Base-by-base conservation (phyloP, 2,888 invertebrate species). In the Agriopis aurantiaria region DNA sequence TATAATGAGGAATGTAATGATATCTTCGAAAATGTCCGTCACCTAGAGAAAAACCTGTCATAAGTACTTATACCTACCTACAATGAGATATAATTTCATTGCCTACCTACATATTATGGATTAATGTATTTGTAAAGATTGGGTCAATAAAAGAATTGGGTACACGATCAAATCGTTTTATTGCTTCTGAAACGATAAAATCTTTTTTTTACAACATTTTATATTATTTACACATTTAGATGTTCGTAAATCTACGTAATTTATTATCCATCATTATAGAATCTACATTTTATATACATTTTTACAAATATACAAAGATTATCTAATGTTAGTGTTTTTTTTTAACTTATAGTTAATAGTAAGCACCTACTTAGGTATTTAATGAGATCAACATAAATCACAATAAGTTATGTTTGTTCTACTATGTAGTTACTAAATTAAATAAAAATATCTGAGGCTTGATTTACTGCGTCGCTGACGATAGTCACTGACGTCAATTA, bases 101-200 rank as follows among this genome's bases (percentile, higher is more conserved):
- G n/a, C 33, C 33, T 33, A 33, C 33, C 33, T 33, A 23, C 17
- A n/a, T n/a, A 33, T 33, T 3, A 33, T 33, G 4, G 5, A 33
- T 17, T 17, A 14, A n/a, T 51, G 33, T 33, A 33, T 33, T 33
- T 33, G 33, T 33, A 33, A n/a, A 51, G 3, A 52, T 10, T 10
- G 10, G 17, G 5, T 8, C 64, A 68, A 75, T 74, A 74, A 70
- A 48, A 58, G 8, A 73, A 68, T 57, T n/a, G 12, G 4, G 10
- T 70, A 84, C 5, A 33, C 86, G 86, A 87, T 84, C 73, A 77
- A 77, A 86, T 87, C 86, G 84, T 80, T 86, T 87, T 83, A 85
- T 84, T 84, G 72, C 68, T 69, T 68, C 68, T 67, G 53, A 64
- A 68, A 62, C 58, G 65, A 75, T 65, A 69, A 71, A 69, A 74